These are phyloP conservation scores for Atherinomorus stipes DNA, from an alignment of 2,113 vertebrate genomes.

Conservation along the genomic window DNA sequence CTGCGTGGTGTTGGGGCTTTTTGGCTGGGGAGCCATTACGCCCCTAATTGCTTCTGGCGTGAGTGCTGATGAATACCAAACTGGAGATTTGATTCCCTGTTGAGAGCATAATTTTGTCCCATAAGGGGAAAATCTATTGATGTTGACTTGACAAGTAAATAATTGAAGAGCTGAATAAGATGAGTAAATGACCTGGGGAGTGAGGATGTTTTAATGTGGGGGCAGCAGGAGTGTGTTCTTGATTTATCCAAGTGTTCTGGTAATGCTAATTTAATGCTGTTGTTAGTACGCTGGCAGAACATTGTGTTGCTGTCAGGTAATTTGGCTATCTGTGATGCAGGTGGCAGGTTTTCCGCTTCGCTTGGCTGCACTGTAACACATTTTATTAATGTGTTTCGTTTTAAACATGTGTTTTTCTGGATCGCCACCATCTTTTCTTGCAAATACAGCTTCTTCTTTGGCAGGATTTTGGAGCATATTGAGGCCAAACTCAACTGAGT, in stretches of 20 bases:
- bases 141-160: constrained; percentile 77
- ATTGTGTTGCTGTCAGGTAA: constrained; percentile 15
- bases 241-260: constrained; percentile 38
- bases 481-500: constrained; percentile 8
- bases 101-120: constrained; percentile 69
- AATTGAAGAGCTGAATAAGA: constrained; percentile 71
- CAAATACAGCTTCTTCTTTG: constrained; percentile 6
- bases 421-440: constrained; percentile 16
- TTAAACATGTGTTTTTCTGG: background rate
- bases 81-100: constrained; percentile 62
- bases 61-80: constrained; percentile 70
- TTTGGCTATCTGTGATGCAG: constrained; percentile 24
- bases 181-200: constrained; percentile 66
- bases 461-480: constrained; percentile 20
- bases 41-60: constrained; percentile 66
- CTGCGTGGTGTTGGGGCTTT: constrained; percentile 22
- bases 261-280: constrained; percentile 40
- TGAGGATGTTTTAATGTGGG: constrained; percentile 41
- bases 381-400: constrained; percentile 18
- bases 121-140: constrained; percentile 63
- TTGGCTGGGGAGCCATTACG: constrained; percentile 64
- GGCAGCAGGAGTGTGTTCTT: constrained; percentile 29
- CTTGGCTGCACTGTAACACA: constrained; percentile 18
- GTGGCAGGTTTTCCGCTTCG: constrained; percentile 13
- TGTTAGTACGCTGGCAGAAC: constrained; percentile 47